Evolutionary conservation across 1,140 invertebrate species (phyloP).

Genomic region (Polypedilum pembai): DNA sequence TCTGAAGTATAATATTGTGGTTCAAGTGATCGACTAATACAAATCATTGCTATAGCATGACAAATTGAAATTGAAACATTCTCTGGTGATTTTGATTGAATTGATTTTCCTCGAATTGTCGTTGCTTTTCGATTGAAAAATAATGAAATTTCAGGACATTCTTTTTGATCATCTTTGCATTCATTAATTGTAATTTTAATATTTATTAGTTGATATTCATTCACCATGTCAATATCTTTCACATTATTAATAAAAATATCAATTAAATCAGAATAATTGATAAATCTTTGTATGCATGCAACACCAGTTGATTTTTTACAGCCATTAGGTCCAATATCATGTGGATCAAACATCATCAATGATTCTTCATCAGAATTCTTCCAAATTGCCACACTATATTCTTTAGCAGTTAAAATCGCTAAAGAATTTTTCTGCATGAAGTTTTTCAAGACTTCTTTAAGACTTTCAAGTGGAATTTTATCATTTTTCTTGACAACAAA

Average conservation of each 20-base stretch:
- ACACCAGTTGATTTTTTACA: constrained; percentile 41
- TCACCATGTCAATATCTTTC: not conserved
- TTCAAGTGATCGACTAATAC: not conserved
- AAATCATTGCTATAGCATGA: not conserved
- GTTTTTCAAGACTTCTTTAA: constrained; percentile 33
- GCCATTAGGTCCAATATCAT: constrained; percentile 45
- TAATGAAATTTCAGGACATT: not conserved
- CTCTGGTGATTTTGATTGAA: not conserved
- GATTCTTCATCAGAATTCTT: constrained; percentile 39
- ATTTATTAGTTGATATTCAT: not conserved
- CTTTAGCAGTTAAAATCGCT: constrained; percentile 43
- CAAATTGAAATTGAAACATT: not conserved
- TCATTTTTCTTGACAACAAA: constrained; percentile 41
- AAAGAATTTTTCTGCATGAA: constrained; percentile 33
- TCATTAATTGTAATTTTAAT: not conserved
- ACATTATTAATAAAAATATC: not conserved
- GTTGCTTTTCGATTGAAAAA: not conserved
- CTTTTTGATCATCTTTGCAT: not conserved
- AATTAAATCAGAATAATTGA: not conserved
- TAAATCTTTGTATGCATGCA: constrained; percentile 32
- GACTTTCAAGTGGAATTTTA: not conserved
- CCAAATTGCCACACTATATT: constrained; percentile 46
- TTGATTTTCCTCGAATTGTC: not conserved
- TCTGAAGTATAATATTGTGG: not conserved
- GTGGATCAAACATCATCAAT: constrained; percentile 46